Evolutionary conservation across 2,888 invertebrate genomes (phyloP), one percentile per base, ranked within the genome.

Genomic region (Napeogenes inachia): DNA sequence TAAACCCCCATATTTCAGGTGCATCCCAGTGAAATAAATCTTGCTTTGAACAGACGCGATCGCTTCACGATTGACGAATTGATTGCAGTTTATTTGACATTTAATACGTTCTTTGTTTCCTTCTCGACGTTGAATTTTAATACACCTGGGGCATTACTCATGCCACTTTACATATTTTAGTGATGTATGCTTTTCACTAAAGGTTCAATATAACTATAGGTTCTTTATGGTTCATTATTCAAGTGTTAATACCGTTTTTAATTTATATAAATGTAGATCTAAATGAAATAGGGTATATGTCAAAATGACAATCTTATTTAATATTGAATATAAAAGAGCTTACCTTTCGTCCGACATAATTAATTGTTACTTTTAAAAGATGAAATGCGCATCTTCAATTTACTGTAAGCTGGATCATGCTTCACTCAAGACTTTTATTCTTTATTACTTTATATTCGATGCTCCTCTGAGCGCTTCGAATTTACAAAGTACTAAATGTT

Each of bases 341-440:
- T 42, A 42, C 42, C 42, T 42, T 42, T 6, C 42, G 10, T 10
- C 3, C 12, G 42, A 42, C 42, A 42, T 42, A 10, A 12, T 42
- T 42, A 42, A 42, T 10, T 42, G 12, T 35, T 10, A 10, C 10
- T 42, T n/a, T 6, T 68, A 71, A 70, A 71, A 71, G 71, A 73
- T 66, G 69, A 68, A 72, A 75, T 74, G 75, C 62, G 72, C 69
- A 72, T 74, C 68, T 71, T 73, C 75, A 75, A 76, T 75, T 72
- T 70, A 62, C 62, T 54, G 63, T 56, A 66, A 64, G 64, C 2
- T 66, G 38, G 35, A 60, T 64, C 59, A 50, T 54, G 59, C 45
- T 67, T 42, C 3, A 2, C 12, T 42, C 42, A 6, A 42, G 61
- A 67, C 68, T 70, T 70, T 70, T 71, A 68, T 72, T 73, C 54